Percentiles rank a stretch among this genome's conserved stretches.
Conservation (phyloP, 2,113 vertebrate species). For the Empidonax traillii region DNA sequence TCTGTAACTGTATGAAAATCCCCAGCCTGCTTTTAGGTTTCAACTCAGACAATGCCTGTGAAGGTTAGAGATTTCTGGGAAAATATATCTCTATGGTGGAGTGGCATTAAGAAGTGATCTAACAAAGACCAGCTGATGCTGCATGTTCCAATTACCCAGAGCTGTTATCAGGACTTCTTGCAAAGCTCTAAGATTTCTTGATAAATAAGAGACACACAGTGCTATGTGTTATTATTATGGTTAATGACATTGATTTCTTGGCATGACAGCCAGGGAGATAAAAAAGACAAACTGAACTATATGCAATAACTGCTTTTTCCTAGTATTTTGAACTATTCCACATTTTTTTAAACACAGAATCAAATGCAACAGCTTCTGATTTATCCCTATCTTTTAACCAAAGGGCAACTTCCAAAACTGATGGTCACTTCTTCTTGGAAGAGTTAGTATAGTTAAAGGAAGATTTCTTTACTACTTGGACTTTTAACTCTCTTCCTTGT, state of each 20-base stretch:
- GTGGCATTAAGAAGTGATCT: conserved; percentile 20
- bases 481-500: neutral
- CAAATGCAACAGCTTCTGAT: neutral
- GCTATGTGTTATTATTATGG: conserved; percentile 5
- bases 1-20: conserved; percentile 25
- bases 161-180: conserved; percentile 19
- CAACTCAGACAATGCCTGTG: neutral
- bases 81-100: neutral
- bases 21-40: conserved; percentile 33
- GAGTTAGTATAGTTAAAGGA: neutral
- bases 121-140: conserved; percentile 40
- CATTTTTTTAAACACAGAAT: neutral
- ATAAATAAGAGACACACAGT: conserved; percentile 26
- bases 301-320: neutral
- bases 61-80: conserved; percentile 38
- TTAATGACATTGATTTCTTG: conserved; percentile 41
- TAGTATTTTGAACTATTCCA: neutral
- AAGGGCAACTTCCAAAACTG: neutral
- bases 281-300: conserved; percentile 4
- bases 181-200: conserved; percentile 22
- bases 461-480: neutral
- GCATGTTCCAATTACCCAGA: conserved; percentile 47
- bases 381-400: neutral
- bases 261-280: neutral
- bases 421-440: neutral